Base-by-base conservation (phyloP, 92 coral and sea anemone species). In the Meandrina meandrites region DNA sequence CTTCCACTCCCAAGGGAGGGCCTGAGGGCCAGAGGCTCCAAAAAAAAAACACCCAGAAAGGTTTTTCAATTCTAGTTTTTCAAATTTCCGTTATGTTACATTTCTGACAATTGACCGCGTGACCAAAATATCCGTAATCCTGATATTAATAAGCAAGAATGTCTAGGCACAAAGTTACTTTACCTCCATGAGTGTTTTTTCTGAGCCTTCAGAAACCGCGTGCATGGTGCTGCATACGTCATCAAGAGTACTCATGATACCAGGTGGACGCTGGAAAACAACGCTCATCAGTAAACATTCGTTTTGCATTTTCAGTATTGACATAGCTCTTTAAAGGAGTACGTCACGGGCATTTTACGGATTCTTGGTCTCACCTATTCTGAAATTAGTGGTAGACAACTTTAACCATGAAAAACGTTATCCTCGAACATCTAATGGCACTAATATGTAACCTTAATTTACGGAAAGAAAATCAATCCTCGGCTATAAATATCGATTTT, bases 171-270 rank as follows among this genome's bases (percentile, higher is more conserved):
- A 19, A 24, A 1, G 37, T 17, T 17, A 50, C 22, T 17, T 50
- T 87, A 94, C 98, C 90, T 96, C 98, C 96, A 94, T 94, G 19
- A 96, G 91, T 28, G 96, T 96, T 66, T 92, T 91, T 8, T 91
- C 98, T 34, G 98, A 92, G 54, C 98, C 98, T 75, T 93, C 94
- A 18, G 96, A 87, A 27, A 89, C 93, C 8, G 98, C 98, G 54
- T 96, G 98, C 90, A 94, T 90, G 19, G 98, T 96, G 32, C 91
- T 90, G 69, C 98, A 96, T 42, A 96, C 98, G 80, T 96, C 98
- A 79, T 96, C 97, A 57, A 96, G 88, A 30, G 95, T 92, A 53
- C 98, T 85, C 98, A 96, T 96, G 58, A 96, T 88, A 1, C 98
- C 98, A 3, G 98, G 98, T 1, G 98, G 98, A 75, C 90, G 93